Conservation (phyloP, 2,113 vertebrate species). For the Strix uralensis region DNA sequence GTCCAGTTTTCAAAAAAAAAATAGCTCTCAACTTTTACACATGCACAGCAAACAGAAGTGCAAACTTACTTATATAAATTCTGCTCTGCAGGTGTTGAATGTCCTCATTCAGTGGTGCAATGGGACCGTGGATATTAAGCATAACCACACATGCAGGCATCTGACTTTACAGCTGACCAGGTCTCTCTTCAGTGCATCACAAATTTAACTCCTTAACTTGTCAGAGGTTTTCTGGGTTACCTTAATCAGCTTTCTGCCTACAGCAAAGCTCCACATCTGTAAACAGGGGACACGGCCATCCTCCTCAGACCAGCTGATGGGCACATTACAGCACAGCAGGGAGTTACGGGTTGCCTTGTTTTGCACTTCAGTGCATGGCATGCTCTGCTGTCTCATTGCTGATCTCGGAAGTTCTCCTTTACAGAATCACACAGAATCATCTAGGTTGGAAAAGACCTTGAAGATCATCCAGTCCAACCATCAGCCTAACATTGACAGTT, state of each 20-base stretch:
- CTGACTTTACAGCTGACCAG: not conserved
- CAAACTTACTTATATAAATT: not conserved
- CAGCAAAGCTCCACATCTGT: not conserved
- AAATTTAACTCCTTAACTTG: not conserved
- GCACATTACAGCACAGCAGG: not conserved
- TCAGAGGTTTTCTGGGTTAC: not conserved
- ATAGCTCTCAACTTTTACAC: not conserved
- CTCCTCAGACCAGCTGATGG: not conserved
- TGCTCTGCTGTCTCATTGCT: not conserved
- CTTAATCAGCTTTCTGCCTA: not conserved
- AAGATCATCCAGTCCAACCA: no score
- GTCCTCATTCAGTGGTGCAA: not conserved
- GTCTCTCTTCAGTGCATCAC: not conserved
- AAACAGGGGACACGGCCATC: not conserved
- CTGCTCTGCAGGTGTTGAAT: not conserved
- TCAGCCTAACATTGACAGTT: no score
- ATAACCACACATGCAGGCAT: not conserved
- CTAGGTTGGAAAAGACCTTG: no score
- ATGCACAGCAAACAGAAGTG: not conserved
- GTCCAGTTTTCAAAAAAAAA: not conserved
- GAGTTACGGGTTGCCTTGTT: rapidly evolving
- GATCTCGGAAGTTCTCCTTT: not conserved
- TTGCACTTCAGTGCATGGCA: not conserved
- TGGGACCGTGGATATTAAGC: not conserved
- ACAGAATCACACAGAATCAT: no score